Base-by-base conservation (phyloP, 2,797 vertebrate species). In the Chloroceryle inda region DNA sequence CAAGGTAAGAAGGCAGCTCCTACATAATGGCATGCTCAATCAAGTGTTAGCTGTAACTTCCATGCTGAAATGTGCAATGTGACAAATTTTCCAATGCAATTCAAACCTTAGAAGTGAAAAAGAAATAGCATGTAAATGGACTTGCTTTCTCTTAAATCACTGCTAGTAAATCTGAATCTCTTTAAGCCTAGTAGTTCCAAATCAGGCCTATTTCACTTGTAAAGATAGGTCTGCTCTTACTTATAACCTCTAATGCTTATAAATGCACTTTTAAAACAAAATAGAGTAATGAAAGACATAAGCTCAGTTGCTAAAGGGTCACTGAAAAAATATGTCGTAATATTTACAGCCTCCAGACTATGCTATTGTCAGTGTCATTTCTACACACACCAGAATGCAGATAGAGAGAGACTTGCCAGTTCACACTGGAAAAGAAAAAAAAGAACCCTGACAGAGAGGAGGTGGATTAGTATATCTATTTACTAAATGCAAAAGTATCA, bases 201-300 rank as follows among this genome's bases (percentile, higher is more conserved):
- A 91, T 68, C 85, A 92, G 76, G 13, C n/a, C 72, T 78, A 56
- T 71, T 95, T 93, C 95, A 91, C 68, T 89, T 87, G 72, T 86
- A 95, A 91, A 92, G 77, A 80, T 61, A 88, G 62, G 81, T 76
- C 90, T 74, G 81, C 50, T 78, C 93, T 92, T 95, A 94, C 79
- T 77, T 88, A 93, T 95, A 90, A 78, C n/a, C 73, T 64, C 63
- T 85, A 91, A 93, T 68, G 69, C 44, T 90, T 56, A 80, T 29
- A 83, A 93, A 85, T 56, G 74, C 50, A 67, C 37, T 71, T 44
- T 72, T 69, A 44, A 74, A 53, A 45, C 45, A 94, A 94, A 89
- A 15, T 13, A 84, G 59, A 78, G 44, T 33, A 85, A 74, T 61
- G 71, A 93, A 62, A 88, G 12, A 64, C 62, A 82, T 58, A 74